Evolutionary conservation across 2,797 vertebrate species (phyloP), one percentile per base, ranked within the genome.

Genomic region (Amblyopsis hoosieri): DNA sequence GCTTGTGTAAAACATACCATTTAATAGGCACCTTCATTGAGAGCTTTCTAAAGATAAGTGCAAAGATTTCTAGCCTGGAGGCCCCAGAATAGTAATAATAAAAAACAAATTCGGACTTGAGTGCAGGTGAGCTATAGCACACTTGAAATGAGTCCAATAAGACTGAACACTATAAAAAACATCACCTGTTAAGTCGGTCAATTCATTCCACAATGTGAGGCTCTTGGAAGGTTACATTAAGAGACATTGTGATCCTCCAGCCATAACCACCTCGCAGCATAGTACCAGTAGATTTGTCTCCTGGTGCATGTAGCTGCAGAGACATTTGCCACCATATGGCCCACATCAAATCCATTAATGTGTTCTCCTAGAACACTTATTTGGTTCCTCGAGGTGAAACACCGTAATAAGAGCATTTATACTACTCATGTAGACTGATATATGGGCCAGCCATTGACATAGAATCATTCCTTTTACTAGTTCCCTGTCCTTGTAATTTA

Each of bases 401-500:
- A 71, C 78, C 79, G 78, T 74, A 54, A 54, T 13, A 60, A 55
- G 19, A 67, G 69, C 78, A 74, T 84, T 78, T 74, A 72, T 64
- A 49, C 47, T 33, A 49, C 8, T 66, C 72, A 31, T 58, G 50
- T 23, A 1, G 53, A 58, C 62, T 85, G 80, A 83, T 78, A 62
- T 71, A 77, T 58, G 71, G 76, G 55, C 61, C 71, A 46, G 68
- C 55, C 76, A 48, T 55, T 61, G 75, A 71, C 71, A 52, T 59
- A 58, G 68, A 83, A 77, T 69, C 73, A 67, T 74, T 68, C 37
- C 67, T 75, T 73, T 81, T 64, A 83, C 80, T 69, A 42, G 57
- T 23, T 72, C 59, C 12, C 67, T 3, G 74, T 82, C 85, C 74
- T 78, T 83, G 67, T 76, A 78, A 87, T 88, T 87, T 79, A 89